Conservation (phyloP, 2,113 vertebrate species). For the Macquaria ambigua region DNA sequence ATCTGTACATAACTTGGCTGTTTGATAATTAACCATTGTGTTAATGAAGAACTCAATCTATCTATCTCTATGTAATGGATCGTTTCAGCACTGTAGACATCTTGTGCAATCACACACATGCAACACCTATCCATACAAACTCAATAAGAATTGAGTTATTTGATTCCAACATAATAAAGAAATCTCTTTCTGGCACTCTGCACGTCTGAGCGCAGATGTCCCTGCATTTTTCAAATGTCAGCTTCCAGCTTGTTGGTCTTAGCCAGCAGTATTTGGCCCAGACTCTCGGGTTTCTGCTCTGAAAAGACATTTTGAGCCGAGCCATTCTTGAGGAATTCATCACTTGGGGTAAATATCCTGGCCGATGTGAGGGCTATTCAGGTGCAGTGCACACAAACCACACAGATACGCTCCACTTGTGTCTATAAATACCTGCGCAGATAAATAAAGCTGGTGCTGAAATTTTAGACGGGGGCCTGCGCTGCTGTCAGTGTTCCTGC, state of each 20-base stretch:
- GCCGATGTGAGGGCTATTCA: slow-evolving; percentile 56
- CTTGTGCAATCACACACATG: neutral
- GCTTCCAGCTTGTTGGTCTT: slow-evolving; percentile 53
- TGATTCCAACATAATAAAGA: slow-evolving; percentile 37
- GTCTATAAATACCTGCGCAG: slow-evolving; percentile 69
- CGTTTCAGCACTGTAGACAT: slow-evolving; percentile 13
- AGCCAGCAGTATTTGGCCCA: slow-evolving; percentile 67
- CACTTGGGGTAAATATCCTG: slow-evolving; percentile 60
- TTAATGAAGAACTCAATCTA: neutral
- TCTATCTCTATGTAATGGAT: neutral
- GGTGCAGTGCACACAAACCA: slow-evolving; percentile 61
- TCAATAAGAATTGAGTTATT: slow-evolving; percentile 2
- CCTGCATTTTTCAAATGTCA: slow-evolving; percentile 70
- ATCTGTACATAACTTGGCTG: neutral
- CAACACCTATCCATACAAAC: neutral
- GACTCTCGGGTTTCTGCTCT: slow-evolving; percentile 66
- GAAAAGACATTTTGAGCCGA: slow-evolving; percentile 59
- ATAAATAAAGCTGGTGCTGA: slow-evolving; percentile 75
- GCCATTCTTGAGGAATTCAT: slow-evolving; percentile 71
- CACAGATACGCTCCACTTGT: slow-evolving; percentile 62
- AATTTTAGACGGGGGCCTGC: slow-evolving; percentile 48
- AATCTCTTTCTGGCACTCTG: slow-evolving; percentile 35
- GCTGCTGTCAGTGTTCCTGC: slow-evolving; percentile 50
- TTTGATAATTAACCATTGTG: neutral
- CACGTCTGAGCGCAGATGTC: slow-evolving; percentile 64